Evolutionary conservation across 2,888 invertebrate species (phyloP), one percentile per base, ranked within the genome.

Genomic region (Dolomedes plantarius): DNA sequence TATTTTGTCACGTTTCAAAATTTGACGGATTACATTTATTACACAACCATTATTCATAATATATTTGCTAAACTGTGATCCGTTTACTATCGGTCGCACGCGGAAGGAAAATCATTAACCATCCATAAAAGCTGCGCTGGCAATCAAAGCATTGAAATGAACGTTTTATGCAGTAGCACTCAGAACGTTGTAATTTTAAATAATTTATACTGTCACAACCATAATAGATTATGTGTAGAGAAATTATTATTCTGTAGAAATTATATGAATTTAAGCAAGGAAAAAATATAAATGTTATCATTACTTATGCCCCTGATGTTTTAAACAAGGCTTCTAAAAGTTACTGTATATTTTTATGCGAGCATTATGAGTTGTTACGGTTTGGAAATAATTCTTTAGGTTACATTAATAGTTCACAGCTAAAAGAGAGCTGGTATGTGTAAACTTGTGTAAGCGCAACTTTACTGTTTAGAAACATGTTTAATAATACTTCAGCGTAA

Each of bases 261-360:
- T 46, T 46, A 46, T 46, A 46, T 46, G 41, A 46, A 46, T 46
- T 46, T 46, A 46, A 16, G 6, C 41, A 41, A 46, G 41, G 9
- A 41, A 46, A 46, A 46, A 46, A 46, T n/a, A 46, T 36, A 36
- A 36, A 36, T 46, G 41, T 46, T 46, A 46, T 46, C n/a, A 46
- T 46, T 46, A 46, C 41, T 46, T 46, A 46, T 46, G 41, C 16
- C 46, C 16, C 16, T 16, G 41, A 46, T 46, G 16, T 46, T 46
- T 46, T 16, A 46, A 46, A 46, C 41, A 46, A 46, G 41, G 16
- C 41, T 46, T 16, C 13, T 46, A 46, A n/a, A 46, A n/a, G n/a
- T 46, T 46, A 46, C 36, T 7, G 5, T 36, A 36, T 7, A 36
- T 11, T 36, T 36, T 36, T 36, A 7, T 36, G n/a, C n/a, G n/a